Evolutionary conservation across 2,888 invertebrate genomes (phyloP).

Genomic region (Campopleginae sp.): DNA sequence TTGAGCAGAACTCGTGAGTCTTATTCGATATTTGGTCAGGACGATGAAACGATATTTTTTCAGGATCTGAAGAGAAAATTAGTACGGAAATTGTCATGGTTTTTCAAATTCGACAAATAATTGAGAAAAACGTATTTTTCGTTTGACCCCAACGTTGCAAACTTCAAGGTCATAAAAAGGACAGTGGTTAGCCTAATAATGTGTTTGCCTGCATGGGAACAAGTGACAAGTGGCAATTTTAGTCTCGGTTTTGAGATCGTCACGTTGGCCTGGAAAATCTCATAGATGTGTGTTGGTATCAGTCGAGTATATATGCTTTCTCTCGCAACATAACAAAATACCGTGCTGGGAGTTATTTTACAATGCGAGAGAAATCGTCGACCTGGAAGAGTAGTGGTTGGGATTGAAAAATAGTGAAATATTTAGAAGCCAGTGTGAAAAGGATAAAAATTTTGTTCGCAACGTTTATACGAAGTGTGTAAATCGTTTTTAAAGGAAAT

Average conservation of each 20-base stretch:
- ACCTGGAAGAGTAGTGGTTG: not conserved
- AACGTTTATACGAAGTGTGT: no score
- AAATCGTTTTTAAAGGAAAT: not conserved
- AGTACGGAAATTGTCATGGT: no score
- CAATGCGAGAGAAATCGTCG: slow-evolving; percentile 30
- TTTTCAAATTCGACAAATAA: no score
- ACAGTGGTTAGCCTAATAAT: not conserved
- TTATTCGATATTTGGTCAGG: no score
- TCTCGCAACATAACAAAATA: slow-evolving; percentile 16
- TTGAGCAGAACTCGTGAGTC: no score
- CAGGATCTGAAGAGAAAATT: no score
- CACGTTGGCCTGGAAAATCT: slow-evolving; percentile 8
- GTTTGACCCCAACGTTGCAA: no score
- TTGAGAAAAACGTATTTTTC: no score
- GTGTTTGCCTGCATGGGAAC: not conserved
- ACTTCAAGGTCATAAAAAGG: no score
- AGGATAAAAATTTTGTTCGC: no score
- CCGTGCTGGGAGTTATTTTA: not conserved
- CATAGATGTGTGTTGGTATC: not conserved
- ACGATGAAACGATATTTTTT: no score
- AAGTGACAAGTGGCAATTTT: not conserved
- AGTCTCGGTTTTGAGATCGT: not conserved
- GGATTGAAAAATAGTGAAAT: not conserved
- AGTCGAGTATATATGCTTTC: slow-evolving; percentile 21
- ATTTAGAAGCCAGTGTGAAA: not conserved